Evolutionary conservation across 2,797 vertebrate genomes (phyloP).

Genomic region (Mastacembelus armatus): DNA sequence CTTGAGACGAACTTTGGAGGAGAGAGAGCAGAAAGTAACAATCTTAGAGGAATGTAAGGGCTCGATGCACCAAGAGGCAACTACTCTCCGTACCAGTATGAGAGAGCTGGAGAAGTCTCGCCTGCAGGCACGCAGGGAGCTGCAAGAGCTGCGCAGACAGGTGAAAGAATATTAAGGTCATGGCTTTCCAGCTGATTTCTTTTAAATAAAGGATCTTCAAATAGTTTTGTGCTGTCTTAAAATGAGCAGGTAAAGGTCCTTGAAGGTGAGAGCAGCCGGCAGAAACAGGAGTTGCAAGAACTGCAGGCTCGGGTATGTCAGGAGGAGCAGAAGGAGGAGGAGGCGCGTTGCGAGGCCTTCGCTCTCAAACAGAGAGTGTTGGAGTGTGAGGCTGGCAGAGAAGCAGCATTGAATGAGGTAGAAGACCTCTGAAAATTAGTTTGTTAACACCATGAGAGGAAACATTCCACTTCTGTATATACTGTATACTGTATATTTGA

Average conservation of each 20-base stretch:
- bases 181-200: conserved; percentile 37
- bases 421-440: conserved; percentile 31
- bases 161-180: conserved; percentile 61
- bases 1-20: conserved; percentile 82
- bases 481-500: too few relatives aligned
- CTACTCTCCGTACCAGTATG: conserved; percentile 76
- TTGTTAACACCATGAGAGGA: conserved; percentile 51
- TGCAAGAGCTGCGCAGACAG: conserved; percentile 87
- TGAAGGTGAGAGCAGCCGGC: conserved; percentile 77
- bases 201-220: conserved; percentile 34
- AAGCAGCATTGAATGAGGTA: conserved; percentile 85
- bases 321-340: conserved; percentile 81
- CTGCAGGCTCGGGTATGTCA: conserved; percentile 79
- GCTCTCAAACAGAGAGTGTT: conserved; percentile 78
- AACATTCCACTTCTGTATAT: conserved; percentile 43
- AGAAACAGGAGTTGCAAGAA: conserved; percentile 78
- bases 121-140: conserved; percentile 78
- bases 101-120: conserved; percentile 81
- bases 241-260: conserved; percentile 83
- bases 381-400: conserved; percentile 79
- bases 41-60: conserved; percentile 81
- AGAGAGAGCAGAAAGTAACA: conserved; percentile 81
- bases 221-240: conserved; percentile 16
- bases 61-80: conserved; percentile 76
- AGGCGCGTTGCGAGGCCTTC: conserved; percentile 75